Percentiles rank a stretch among this genome's conserved stretches.
These are phyloP conservation scores for Phalacrocorax brasilianus DNA, from an alignment of 2,113 vertebrate genomes.

Conservation along the genomic window DNA sequence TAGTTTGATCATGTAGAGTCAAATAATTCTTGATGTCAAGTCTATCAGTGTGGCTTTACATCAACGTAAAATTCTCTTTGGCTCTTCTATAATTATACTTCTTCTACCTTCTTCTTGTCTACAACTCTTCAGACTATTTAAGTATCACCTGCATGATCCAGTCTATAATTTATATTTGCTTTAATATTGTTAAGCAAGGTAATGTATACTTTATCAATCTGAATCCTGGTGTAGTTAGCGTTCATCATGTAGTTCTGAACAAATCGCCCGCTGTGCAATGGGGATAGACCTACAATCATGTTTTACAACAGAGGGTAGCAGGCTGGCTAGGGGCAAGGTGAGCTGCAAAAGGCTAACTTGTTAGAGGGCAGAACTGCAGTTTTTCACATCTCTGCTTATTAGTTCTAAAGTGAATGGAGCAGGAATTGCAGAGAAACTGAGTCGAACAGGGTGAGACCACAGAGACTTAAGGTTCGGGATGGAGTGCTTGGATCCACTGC, in stretches of 20 bases:
- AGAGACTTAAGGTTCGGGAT: neutral
- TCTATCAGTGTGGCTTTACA: neutral
- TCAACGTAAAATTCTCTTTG: neutral
- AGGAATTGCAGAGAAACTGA: neutral
- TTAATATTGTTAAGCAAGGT: neutral
- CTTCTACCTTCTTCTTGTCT: neutral
- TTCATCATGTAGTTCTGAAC: neutral
- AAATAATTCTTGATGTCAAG: neutral
- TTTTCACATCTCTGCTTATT: neutral
- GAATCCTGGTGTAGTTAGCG: neutral
- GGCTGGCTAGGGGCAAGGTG: neutral
- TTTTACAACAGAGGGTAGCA: neutral
- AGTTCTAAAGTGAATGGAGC: neutral
- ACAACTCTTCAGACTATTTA: neutral
- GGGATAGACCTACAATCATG: neutral
- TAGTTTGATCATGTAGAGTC: neutral
- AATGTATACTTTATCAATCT: neutral
- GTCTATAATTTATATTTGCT: neutral
- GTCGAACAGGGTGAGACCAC: neutral
- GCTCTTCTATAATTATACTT: neutral
- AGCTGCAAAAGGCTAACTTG: neutral
- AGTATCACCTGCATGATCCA: neutral
- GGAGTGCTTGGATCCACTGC: neutral
- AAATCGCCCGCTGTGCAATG: neutral
- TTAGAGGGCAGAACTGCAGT: neutral